Evolutionary conservation across 1,140 invertebrate species (phyloP).

Genomic region (Papilio machaon): DNA sequence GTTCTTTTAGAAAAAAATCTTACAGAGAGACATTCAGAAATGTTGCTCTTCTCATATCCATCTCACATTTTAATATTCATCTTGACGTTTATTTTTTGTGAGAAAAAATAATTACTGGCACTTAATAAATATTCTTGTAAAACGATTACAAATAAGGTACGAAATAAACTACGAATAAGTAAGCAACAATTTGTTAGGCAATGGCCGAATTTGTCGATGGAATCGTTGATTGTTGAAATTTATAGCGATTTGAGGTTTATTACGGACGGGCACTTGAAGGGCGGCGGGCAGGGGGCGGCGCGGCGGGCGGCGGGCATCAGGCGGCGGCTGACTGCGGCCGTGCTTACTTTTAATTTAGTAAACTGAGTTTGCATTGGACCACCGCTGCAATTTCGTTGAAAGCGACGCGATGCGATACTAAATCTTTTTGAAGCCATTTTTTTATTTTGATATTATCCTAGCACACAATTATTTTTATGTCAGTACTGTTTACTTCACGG

Average conservation of each 20-base stretch:
- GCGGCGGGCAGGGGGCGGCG: conserved; percentile 32
- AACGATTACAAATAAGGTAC: not conserved
- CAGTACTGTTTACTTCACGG: not conserved
- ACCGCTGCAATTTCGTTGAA: conserved; percentile 48
- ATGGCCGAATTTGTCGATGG: conserved; percentile 49
- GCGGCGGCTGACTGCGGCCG: conserved; percentile 38
- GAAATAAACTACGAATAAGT: conserved; percentile 1
- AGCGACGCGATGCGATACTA: conserved; percentile 18
- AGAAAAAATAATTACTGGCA: not conserved
- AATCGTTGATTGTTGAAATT: conserved; percentile 58
- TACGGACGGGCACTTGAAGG: conserved; percentile 34
- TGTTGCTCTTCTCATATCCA: too few relatives aligned
- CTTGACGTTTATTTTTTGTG: too few relatives aligned
- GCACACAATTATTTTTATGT: not conserved
- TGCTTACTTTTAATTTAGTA: conserved; percentile 70
- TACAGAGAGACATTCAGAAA: too few relatives aligned
- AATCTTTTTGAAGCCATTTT: conserved; percentile 12
- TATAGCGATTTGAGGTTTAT: conserved; percentile 54
- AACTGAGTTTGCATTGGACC: conserved; percentile 52
- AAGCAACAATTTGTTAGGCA: conserved; percentile 38
- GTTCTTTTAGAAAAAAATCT: too few relatives aligned
- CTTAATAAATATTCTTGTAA: not conserved
- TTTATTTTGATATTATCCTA: conserved; percentile 11
- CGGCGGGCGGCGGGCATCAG: conserved; percentile 35
- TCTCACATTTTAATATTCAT: too few relatives aligned